These are phyloP conservation scores for Troides oblongomaculatus DNA, from an alignment of 2,888 invertebrate species.

Conservation along the genomic window DNA sequence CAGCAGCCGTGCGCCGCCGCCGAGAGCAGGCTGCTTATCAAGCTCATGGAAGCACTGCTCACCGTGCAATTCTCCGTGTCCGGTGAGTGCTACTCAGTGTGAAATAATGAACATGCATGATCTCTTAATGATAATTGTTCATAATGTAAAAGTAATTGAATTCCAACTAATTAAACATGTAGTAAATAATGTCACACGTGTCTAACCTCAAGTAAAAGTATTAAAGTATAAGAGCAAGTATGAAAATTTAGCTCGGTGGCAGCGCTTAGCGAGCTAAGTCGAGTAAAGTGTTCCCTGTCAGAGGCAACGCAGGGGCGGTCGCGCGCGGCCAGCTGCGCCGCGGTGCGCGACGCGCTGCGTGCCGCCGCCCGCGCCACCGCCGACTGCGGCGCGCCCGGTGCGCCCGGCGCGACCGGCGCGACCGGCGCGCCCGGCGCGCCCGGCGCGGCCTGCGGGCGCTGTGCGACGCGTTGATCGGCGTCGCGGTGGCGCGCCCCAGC, in stretches of 20 bases:
- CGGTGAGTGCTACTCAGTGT: conserved; percentile 47
- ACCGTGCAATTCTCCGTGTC: conserved; percentile 68
- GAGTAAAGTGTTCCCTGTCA: conserved; percentile 33
- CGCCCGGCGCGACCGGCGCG: conserved; percentile 25
- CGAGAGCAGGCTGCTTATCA: conserved; percentile 56
- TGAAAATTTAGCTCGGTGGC: too few species aligned
- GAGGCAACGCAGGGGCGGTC: conserved; percentile 63
- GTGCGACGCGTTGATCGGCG: conserved; percentile 78
- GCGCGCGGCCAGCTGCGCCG: conserved; percentile 55
- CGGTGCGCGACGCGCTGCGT: conserved; percentile 50
- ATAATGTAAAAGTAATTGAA: too few species aligned
- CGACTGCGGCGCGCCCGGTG: conserved; percentile 21
- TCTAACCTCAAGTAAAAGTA: too few species aligned
- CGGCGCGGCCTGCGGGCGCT: conserved; percentile 58
- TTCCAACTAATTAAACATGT: too few species aligned
- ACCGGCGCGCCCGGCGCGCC: too few species aligned
- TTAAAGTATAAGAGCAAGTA: too few species aligned
- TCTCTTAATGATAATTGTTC: too few species aligned
- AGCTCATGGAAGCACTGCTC: conserved; percentile 66
- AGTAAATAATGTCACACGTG: too few species aligned
- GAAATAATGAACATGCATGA: too few species aligned
- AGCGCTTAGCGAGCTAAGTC: too few species aligned
- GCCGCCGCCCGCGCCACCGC: conserved; percentile 24
- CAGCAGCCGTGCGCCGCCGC: conserved; percentile 39
- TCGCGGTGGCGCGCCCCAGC: conserved; percentile 75